A percentile compares a stretch with the other conserved stretches of the same genome.
Conservation (phyloP, 2,888 invertebrate species). For the Crossocerus cetratus region DNA sequence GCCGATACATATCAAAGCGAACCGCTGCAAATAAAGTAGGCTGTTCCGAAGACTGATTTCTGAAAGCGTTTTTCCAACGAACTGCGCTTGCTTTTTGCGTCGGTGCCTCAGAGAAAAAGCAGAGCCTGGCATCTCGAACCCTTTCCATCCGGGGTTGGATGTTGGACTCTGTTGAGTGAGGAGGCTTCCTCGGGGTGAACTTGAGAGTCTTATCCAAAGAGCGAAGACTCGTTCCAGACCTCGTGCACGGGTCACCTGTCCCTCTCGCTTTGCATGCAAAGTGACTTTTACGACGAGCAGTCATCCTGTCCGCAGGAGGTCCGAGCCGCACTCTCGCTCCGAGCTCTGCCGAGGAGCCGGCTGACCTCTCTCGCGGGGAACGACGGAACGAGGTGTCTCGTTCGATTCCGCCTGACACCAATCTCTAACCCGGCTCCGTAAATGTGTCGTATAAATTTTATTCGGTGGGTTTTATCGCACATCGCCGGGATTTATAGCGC, state of each 20-base stretch:
- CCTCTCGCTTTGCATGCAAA: slow-evolving; percentile 64
- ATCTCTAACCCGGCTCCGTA: slow-evolving; percentile 70
- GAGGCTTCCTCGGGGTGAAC: too few species aligned
- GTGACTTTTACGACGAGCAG: slow-evolving; percentile 74
- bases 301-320: slow-evolving; percentile 65
- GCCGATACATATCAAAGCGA: slow-evolving; percentile 3
- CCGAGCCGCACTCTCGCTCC: slow-evolving; percentile 36
- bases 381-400: slow-evolving; percentile 70
- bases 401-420: slow-evolving; percentile 73
- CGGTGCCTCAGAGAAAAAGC: too few species aligned
- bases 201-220: too few species aligned
- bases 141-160: too few species aligned
- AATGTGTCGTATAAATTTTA: slow-evolving; percentile 74
- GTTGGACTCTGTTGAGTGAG: too few species aligned
- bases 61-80: background rate
- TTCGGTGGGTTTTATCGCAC: slow-evolving; percentile 70
- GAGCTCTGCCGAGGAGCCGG: slow-evolving; percentile 35
- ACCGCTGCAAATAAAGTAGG: background rate
- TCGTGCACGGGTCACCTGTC: slow-evolving; percentile 54
- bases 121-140: too few species aligned
- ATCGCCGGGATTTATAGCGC: slow-evolving; percentile 68
- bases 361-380: slow-evolving; percentile 57
- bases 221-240: background rate
- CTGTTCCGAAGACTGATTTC: background rate
- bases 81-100: too few species aligned